These are phyloP conservation scores for Dissostichus mawsoni DNA, from an alignment of 2,113 vertebrate genomes.

Conservation along the genomic window DNA sequence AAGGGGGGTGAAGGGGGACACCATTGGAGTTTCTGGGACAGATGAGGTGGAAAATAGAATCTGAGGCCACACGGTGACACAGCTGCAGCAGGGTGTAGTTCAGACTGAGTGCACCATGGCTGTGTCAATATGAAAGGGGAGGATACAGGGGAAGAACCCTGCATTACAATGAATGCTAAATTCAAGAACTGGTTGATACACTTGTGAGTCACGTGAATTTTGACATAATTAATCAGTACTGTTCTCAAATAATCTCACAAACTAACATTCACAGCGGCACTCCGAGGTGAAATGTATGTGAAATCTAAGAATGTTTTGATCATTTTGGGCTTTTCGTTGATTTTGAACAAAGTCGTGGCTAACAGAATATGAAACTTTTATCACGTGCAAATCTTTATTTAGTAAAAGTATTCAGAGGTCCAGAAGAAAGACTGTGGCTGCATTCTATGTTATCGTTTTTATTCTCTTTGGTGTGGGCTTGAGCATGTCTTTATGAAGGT, in stretches of 20 bases:
- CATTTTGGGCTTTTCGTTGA: too few relatives aligned
- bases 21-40: constrained; percentile 37
- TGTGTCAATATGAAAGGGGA: background rate
- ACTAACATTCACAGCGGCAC: too few relatives aligned
- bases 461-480: background rate
- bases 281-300: too few relatives aligned
- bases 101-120: constrained; percentile 3
- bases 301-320: too few relatives aligned
- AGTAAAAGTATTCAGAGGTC: background rate
- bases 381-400: background rate
- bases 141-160: background rate
- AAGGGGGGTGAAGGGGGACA: constrained; percentile 5
- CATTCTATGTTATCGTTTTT: background rate
- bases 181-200: background rate
- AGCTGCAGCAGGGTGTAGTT: constrained; percentile 17
- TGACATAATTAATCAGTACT: background rate
- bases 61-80: constrained; percentile 46
- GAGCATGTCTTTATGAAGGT: background rate
- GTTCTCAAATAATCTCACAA: background rate
- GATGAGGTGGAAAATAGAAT: constrained; percentile 62
- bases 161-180: background rate
- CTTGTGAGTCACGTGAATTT: background rate
- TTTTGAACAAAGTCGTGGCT: too few relatives aligned
- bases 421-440: background rate
- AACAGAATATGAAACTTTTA: too few relatives aligned